phyloP scores from a whole-genome alignment of 2,113 vertebrate genomes.

The Passer montanus region DNA sequence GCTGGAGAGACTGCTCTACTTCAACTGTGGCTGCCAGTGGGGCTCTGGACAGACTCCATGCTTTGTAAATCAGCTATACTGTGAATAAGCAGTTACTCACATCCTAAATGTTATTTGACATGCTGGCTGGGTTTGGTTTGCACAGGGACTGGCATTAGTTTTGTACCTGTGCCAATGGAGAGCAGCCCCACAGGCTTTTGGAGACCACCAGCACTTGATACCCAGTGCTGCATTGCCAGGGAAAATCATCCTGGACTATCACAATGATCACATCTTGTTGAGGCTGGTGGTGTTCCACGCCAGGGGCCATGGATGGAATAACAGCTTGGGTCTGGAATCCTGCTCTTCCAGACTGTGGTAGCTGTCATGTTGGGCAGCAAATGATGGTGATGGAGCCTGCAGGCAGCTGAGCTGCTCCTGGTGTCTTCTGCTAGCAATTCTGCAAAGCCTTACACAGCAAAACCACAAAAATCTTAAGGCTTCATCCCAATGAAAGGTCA shows the following conservation, averaged over 20 bases:
- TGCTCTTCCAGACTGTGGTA: not conserved
- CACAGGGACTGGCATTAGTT: not conserved
- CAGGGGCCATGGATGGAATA: not conserved
- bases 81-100: not conserved
- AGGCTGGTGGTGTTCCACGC: not conserved
- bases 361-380: not conserved
- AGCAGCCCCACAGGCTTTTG: not conserved
- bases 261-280: not conserved
- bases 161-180: not conserved
- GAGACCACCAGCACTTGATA: not conserved
- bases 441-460: not conserved
- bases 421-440: not conserved
- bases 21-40: not conserved
- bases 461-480: not conserved
- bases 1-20: not conserved
- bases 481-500: not conserved
- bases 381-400: not conserved
- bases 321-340: not conserved
- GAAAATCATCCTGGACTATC: not conserved
- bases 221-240: rapidly evolving
- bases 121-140: not conserved
- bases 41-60: not conserved
- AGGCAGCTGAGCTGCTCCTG: not conserved
- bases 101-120: not conserved
- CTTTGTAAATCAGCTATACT: not conserved